Percentiles rank a stretch among this genome's conserved stretches.
Conservation (phyloP, 1,140 invertebrate genomes). For the Aporrectodea caliginosa region DNA sequence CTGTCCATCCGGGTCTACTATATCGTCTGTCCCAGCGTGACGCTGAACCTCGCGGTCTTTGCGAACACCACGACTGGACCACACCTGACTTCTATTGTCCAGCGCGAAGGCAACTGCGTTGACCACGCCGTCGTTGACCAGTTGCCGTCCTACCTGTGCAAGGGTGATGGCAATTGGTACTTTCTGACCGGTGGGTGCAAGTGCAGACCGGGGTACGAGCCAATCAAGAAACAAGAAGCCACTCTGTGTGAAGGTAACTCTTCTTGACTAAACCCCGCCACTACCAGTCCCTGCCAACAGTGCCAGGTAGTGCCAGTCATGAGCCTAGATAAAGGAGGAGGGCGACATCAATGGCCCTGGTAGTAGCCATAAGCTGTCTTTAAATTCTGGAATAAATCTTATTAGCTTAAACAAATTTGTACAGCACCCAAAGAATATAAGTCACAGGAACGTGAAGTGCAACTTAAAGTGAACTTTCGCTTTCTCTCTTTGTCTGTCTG, state of each 20-base stretch:
- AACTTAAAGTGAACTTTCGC: too few species aligned
- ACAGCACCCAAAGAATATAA: too few species aligned
- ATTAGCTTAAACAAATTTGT: too few species aligned
- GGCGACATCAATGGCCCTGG: too few species aligned
- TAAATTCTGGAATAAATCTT: too few species aligned
- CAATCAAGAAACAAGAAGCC: conserved; percentile 61
- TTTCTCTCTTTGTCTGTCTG: too few species aligned
- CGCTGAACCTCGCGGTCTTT: conserved; percentile 87
- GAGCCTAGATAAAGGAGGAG: too few species aligned
- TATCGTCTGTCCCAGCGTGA: conserved; percentile 87
- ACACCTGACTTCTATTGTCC: conserved; percentile 54
- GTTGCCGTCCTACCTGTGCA: conserved; percentile 79
- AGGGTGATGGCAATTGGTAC: conserved; percentile 90
- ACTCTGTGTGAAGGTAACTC: conserved; percentile 28
- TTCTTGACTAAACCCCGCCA: too few species aligned
- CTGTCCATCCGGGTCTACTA: conserved; percentile 93
- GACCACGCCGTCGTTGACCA: conserved; percentile 39
- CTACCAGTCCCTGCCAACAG: too few species aligned
- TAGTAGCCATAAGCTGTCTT: too few species aligned
- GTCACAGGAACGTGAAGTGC: too few species aligned
- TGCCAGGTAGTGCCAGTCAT: too few species aligned
- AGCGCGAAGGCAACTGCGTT: conserved; percentile 58
- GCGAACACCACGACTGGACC: conserved; percentile 70
- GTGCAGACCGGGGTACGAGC: conserved; percentile 86
- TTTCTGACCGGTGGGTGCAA: conserved; percentile 83